Base-by-base conservation (phyloP, 2,888 invertebrate species). In the Phortica okadai region DNA sequence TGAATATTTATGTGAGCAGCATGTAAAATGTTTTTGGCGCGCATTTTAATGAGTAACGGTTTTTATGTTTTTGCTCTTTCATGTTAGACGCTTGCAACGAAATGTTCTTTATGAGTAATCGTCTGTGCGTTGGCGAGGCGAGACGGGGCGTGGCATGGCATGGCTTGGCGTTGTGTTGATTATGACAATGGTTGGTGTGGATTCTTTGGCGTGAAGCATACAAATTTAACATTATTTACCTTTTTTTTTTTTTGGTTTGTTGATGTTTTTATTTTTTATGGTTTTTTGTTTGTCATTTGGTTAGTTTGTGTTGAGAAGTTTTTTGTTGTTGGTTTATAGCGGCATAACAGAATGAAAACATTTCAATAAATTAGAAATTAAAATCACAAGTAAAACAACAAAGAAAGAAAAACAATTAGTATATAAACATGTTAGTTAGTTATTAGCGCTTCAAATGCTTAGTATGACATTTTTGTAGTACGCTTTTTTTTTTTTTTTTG, bases 171-270 rank as follows among this genome's bases (percentile, higher is more conserved):
- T 66, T 75, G 21, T 59, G 66, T 78, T 82, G 78, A 70, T n/a
- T 54, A 74, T 50, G 50, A 14, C 10, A 1, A 11, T 14, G 50
- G 50, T 50, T 50, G 50, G 50, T 50, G 14, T 50, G 2, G 33
- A 33, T 33, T 33, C 33, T 33, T n/a, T 59, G 59, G n/a, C 3
- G 7, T n/a, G 59, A 8, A 10, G 44, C 44, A 44, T 67, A 67
- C 44, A 42, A 16, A 67, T 79, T 74, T 74, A 64, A 75, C 74
- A 79, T 78, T 82, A 84, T 84, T 85, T 85, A 85, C 85, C 85
- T 85, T 85, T 79, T 82, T 74, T 82, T 74, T 80, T 79, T 82
- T 74, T 21, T 21, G 78, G 73, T 76, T 82, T 73, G 74, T 69
- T 56, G 45, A 74, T 78, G 75, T 73, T 21, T 21, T 21, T 73